Percentiles rank a stretch among this genome's conserved stretches.
Evolutionary conservation across 2,888 invertebrate genomes (phyloP).

Genomic region (Cheilosia scutellata): DNA sequence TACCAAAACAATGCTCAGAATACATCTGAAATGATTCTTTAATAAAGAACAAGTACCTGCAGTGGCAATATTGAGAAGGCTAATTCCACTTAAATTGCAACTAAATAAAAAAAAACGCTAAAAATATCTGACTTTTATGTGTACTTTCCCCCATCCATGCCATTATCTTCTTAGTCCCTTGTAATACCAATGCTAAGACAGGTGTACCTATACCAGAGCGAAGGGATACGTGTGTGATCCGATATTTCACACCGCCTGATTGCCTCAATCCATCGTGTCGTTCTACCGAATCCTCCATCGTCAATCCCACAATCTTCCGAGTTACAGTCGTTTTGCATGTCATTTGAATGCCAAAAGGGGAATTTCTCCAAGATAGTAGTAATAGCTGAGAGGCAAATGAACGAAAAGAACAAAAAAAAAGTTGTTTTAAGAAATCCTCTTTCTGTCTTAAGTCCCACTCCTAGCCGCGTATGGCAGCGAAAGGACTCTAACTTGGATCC

Average conservation of each 20-base stretch:
- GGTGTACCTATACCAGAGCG: neutral
- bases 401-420: constrained; percentile 4
- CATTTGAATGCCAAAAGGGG: constrained; percentile 77
- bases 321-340: constrained; percentile 77
- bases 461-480: constrained; percentile 20
- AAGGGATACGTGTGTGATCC: constrained; percentile 46
- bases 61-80: no score
- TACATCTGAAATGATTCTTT: no score
- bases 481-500: constrained; percentile 24
- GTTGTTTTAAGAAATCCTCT: constrained; percentile 51
- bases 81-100: no score
- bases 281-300: constrained; percentile 43
- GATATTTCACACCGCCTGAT: constrained; percentile 57
- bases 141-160: neutral
- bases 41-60: no score
- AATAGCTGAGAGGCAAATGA: constrained; percentile 33
- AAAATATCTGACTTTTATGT: neutral
- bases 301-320: constrained; percentile 75
- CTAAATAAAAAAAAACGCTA: no score
- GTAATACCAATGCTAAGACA: constrained; percentile 10
- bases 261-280: constrained; percentile 63
- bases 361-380: constrained; percentile 65
- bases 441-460: constrained; percentile 12
- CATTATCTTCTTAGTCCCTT: neutral
- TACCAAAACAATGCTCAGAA: no score